phyloP scores from a whole-genome alignment of 2,113 vertebrate genomes.

The Phoxinus phoxinus region DNA sequence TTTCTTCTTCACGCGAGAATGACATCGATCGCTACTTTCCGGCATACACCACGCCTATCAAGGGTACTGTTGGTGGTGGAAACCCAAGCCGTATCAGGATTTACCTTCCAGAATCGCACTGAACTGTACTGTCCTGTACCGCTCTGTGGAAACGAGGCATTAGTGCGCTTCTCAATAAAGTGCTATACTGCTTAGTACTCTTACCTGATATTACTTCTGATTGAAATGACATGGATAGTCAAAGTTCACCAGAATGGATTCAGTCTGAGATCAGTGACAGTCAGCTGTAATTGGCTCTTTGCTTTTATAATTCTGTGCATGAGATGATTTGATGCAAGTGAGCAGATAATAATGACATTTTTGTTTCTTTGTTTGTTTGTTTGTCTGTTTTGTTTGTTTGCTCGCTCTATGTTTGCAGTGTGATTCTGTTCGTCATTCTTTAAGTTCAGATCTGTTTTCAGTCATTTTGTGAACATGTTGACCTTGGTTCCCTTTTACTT shows the following conservation, averaged over 20 bases:
- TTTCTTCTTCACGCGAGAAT: no score
- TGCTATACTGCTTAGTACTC: not conserved
- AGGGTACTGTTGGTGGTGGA: no score
- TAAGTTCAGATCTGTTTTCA: conserved; percentile 1
- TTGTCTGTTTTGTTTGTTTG: conserved; percentile 20
- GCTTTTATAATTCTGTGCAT: conserved; percentile 26
- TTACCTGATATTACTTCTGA: not conserved
- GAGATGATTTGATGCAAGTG: conserved; percentile 30
- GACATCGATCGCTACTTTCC: no score
- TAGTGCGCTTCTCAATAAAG: not conserved
- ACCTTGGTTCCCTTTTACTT: conserved; percentile 49
- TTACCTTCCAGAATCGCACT: no score
- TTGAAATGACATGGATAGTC: not conserved
- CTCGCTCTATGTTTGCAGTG: conserved; percentile 28
- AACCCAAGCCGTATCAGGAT: no score
- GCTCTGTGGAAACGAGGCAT: no score
- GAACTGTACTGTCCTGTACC: no score
- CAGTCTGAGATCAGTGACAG: not conserved
- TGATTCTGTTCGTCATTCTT: conserved; percentile 37
- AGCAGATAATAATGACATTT: conserved; percentile 29
- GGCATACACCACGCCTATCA: no score
- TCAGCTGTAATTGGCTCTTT: not conserved
- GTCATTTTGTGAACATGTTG: conserved; percentile 37
- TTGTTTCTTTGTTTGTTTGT: conserved; percentile 38
- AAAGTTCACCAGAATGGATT: not conserved